Conservation (phyloP, 2,888 invertebrate genomes). For the Drosophila picticornis region DNA sequence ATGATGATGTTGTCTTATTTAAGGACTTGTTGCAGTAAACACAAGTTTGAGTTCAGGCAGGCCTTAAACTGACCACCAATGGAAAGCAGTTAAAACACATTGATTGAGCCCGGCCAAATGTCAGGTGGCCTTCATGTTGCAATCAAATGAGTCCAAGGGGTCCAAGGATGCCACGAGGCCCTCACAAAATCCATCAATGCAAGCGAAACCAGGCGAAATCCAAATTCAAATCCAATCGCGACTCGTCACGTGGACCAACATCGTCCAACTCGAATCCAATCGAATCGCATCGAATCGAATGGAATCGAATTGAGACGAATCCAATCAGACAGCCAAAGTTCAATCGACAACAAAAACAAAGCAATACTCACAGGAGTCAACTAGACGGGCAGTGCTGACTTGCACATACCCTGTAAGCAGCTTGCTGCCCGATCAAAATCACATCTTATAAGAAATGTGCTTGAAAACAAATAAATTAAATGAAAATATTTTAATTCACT, state of each 20-base stretch:
- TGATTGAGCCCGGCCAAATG: not conserved
- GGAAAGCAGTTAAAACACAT: constrained; percentile 19
- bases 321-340: constrained; percentile 48
- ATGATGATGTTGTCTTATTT: not conserved
- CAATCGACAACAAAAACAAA: constrained; percentile 19
- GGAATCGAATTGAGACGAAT: constrained; percentile 50
- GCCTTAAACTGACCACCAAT: not conserved
- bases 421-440: accelerated
- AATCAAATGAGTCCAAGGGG: constrained; percentile 32
- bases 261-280: constrained; percentile 42
- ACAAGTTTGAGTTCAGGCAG: not conserved
- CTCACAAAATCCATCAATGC: constrained; percentile 49
- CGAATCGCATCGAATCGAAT: constrained; percentile 35
- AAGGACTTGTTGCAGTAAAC: not conserved
- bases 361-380: not conserved
- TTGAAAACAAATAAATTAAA: not conserved
- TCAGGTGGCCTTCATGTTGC: constrained; percentile 36
- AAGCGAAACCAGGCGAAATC: constrained; percentile 17
- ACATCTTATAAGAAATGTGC: not conserved
- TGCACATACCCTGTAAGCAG: constrained; percentile 1
- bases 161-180: constrained; percentile 21
- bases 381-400: not conserved
- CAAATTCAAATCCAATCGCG: constrained; percentile 34
- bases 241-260: constrained; percentile 22
- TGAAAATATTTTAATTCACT: not conserved